Evolutionary conservation across 1,140 invertebrate genomes (phyloP), one percentile per base, ranked within the genome.

Genomic region (Radopholus similis): DNA sequence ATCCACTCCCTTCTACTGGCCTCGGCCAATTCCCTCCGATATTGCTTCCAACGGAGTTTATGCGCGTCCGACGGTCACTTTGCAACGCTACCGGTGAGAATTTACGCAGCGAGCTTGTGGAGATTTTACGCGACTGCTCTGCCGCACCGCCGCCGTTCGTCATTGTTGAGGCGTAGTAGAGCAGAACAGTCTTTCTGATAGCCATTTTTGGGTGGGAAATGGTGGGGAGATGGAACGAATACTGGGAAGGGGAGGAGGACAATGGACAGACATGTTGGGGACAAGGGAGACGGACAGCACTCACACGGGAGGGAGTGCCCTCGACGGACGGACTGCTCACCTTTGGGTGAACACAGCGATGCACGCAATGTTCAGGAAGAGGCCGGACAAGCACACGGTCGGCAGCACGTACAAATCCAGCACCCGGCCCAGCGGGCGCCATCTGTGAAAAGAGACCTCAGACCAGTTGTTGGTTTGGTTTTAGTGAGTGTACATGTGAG

Each of bases 341-440:
- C 74, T 47, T 32, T 56, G 23, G 9, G 65, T 30, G 42, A 75
- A 75, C 18, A 75, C 74, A 21, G 64, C 47, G 49, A 75, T 57
- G 59, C 74, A 75, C 15, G 58, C 58, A 5, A 75, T 35, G 44
- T 75, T 75, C 21, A 75, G 64, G n/a, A 74, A 35, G 6, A 75
- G 15, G 30, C 77, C 77, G 30, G 72, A 42, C 23, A 78, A 18
- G 55, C 75, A 81, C 28, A 78, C 54, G 9, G 66, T n/a, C n/a
- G 77, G 77, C 18, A 81, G 49, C 21, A 81, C 49, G 44, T 60
- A 77, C 34, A 78, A 51, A 57, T 81, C 71, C 8, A 78, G 51
- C 26, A 74, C 23, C 64, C 58, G 67, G 26, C 78, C 77, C 28
- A 68, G 56, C 23, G 72, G 65, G 5, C 76, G 69, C 70, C 78